Evolutionary conservation across 2,797 vertebrate species (phyloP).

Genomic region (Scarus forsteni): DNA sequence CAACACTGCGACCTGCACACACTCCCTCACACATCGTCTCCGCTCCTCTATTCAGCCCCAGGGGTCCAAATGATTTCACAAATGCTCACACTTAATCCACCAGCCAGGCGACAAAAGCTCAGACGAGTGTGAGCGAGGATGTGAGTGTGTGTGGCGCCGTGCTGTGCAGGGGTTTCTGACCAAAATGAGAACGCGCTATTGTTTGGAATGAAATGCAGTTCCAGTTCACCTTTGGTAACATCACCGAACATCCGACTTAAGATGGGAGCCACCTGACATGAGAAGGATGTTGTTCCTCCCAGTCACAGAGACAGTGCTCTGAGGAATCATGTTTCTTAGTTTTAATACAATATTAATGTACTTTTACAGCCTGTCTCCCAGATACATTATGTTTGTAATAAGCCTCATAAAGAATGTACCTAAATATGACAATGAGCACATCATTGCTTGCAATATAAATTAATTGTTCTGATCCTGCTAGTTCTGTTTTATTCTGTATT

Average conservation of each 20-base stretch:
- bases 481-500: too few relatives aligned
- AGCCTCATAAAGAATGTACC: constrained; percentile 4
- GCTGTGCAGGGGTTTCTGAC: neutral
- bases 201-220: neutral
- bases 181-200: constrained; percentile 2
- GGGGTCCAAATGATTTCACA: constrained; percentile 63
- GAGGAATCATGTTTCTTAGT: neutral
- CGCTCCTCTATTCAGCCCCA: constrained; percentile 27
- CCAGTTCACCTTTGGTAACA: constrained; percentile 11
- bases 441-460: neutral
- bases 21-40: constrained; percentile 5
- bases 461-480: too few relatives aligned
- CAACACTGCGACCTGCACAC: constrained; percentile 5
- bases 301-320: neutral
- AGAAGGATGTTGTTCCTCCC: neutral
- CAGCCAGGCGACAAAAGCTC: constrained; percentile 53
- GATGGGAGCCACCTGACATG: neutral
- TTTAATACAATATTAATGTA: too few relatives aligned
- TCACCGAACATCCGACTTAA: neutral
- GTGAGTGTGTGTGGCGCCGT: constrained; percentile 7
- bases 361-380: neutral
- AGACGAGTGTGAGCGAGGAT: constrained; percentile 18
- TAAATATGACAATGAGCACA: neutral
- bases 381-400: neutral
- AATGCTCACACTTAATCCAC: constrained; percentile 63